Conservation (phyloP, 2,888 invertebrate genomes). For the Eupeodes latifasciatus region DNA sequence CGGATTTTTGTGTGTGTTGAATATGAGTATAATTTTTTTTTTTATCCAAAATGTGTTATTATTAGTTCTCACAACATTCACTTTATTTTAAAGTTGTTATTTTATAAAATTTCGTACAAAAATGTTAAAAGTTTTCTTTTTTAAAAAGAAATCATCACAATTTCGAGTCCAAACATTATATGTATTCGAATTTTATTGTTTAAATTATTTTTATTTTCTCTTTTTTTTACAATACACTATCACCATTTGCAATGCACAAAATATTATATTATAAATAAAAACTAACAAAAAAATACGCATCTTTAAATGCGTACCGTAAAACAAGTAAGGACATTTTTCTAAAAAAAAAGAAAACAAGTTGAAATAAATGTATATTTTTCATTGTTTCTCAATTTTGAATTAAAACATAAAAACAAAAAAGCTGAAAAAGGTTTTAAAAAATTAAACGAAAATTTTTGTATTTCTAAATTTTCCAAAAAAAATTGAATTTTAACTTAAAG, state of each 20-base stretch:
- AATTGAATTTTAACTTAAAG: conserved; percentile 42
- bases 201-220: conserved; percentile 33
- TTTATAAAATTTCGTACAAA: conserved; percentile 73
- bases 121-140: conserved; percentile 67
- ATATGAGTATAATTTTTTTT: conserved; percentile 41
- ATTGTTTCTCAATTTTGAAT: conserved; percentile 54
- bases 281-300: conserved; percentile 50
- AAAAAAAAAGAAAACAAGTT: conserved; percentile 59
- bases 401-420: conserved; percentile 47
- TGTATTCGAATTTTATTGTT: conserved; percentile 17
- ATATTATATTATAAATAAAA: conserved; percentile 58
- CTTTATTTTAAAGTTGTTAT: conserved; percentile 11
- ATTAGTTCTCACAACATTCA: conserved; percentile 54
- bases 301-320: conserved; percentile 54
- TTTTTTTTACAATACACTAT: conserved; percentile 61
- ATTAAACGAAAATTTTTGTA: conserved; percentile 39
- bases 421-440: conserved; percentile 55
- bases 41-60: conserved; percentile 28
- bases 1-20: conserved; percentile 21
- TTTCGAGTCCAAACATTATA: conserved; percentile 70
- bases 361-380: conserved; percentile 32
- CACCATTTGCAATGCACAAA: conserved; percentile 67
- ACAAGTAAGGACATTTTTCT: conserved; percentile 70
- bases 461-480: conserved; percentile 49
- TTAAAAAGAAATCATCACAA: conserved; percentile 75